Percentiles rank a stretch among this genome's conserved stretches.
phyloP scores from a whole-genome alignment of 1,140 invertebrate genomes.

The Penaeus vannamei region DNA sequence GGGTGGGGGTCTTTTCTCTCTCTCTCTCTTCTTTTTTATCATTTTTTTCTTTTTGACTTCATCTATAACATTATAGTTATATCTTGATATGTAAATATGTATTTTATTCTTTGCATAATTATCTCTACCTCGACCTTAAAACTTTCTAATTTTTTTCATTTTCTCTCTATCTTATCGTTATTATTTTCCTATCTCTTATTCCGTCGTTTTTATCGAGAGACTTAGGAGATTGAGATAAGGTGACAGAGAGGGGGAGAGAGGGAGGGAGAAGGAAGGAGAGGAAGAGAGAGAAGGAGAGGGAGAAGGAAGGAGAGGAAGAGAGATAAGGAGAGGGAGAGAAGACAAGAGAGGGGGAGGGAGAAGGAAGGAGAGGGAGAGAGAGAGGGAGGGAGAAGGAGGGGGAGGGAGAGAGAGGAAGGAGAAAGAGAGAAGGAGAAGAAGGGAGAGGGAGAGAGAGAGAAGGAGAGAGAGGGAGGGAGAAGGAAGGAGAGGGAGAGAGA shows the following conservation, averaged over 20 bases:
- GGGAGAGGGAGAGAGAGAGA: neutral
- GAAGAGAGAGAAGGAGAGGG: constrained; percentile 20
- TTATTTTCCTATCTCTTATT: neutral
- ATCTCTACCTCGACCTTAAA: no score
- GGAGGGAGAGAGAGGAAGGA: neutral
- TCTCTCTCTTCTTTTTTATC: no score
- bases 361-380: neutral
- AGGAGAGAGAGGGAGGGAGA: no score
- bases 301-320: constrained; percentile 6
- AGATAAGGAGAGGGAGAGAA: neutral
- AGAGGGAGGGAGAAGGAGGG: constrained; percentile 8
- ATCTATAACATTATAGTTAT: no score
- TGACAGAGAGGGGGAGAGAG: constrained; percentile 20
- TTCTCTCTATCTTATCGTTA: neutral
- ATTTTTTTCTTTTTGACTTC: no score
- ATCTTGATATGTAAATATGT: no score
- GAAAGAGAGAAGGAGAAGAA: neutral
- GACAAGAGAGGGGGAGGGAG: neutral
- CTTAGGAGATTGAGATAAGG: no score
- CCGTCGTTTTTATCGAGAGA: neutral
- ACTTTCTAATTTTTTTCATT: no score
- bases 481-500: no score
- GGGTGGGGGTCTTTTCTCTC: no score
- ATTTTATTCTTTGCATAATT: no score
- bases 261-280: constrained; percentile 16